phyloP scores from a whole-genome alignment of 1,140 invertebrate genomes.

The Amphibalanus amphitrite region DNA sequence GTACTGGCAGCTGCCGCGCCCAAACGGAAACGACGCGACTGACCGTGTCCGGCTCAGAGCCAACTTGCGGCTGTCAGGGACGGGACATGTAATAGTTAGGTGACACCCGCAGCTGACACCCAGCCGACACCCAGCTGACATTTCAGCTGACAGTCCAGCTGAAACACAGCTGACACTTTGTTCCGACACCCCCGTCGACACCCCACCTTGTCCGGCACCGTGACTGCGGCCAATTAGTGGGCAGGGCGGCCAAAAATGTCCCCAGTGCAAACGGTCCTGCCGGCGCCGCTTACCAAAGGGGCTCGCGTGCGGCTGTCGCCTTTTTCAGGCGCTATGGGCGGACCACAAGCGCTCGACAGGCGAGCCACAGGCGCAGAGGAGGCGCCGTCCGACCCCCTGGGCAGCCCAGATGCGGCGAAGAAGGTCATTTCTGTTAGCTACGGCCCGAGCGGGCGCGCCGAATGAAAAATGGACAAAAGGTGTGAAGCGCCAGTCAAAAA shows the following conservation, averaged over 20 bases:
- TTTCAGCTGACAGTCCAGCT: too few species aligned
- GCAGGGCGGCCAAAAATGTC: not conserved
- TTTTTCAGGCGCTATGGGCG: not conserved
- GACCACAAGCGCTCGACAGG: too few species aligned
- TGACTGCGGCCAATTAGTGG: not conserved
- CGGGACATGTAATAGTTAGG: too few species aligned
- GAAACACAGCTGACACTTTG: too few species aligned
- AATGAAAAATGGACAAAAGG: slow-evolving; percentile 2
- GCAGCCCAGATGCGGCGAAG: not conserved
- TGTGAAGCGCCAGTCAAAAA: not conserved
- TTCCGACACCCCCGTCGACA: not conserved
- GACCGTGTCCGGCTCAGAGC: too few species aligned
- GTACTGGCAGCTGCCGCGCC: too few species aligned
- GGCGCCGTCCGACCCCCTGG: not conserved
- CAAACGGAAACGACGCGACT: not conserved
- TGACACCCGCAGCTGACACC: too few species aligned
- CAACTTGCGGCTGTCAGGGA: not conserved
- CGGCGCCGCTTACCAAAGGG: too few species aligned
- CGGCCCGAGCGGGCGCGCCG: too few species aligned
- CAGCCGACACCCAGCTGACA: too few species aligned
- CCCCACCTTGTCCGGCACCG: too few species aligned
- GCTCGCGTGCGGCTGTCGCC: not conserved
- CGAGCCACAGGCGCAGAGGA: not conserved
- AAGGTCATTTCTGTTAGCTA: not conserved
- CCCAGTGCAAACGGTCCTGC: not conserved